phyloP scores from a whole-genome alignment of 2,888 invertebrate genomes.

The Thecocarcelia acutangulata region DNA sequence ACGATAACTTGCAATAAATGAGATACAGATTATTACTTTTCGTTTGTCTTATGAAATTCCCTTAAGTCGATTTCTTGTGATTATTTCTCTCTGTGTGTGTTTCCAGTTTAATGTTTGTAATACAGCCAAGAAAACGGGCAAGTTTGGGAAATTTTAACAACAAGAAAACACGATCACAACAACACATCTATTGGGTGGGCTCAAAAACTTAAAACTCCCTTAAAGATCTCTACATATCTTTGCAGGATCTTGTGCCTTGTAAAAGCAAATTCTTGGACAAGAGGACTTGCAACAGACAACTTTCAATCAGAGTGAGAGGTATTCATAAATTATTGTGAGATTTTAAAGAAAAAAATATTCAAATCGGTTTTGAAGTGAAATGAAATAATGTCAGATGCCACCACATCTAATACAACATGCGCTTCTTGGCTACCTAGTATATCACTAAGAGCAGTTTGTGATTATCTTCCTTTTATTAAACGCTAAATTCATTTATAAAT shows the following conservation, averaged over 20 bases:
- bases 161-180: constrained; percentile 41
- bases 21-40: constrained; percentile 67
- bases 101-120: constrained; percentile 15
- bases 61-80: constrained; percentile 62
- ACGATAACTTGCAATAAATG: constrained; percentile 39
- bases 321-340: too few relatives aligned
- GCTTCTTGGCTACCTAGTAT: too few relatives aligned
- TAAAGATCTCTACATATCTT: not conserved
- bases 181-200: constrained; percentile 46
- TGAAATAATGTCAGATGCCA: too few relatives aligned
- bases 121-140: constrained; percentile 48
- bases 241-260: not conserved
- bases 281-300: not conserved
- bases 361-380: too few relatives aligned
- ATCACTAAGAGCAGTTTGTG: too few relatives aligned
- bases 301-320: too few relatives aligned
- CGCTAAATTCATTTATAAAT: too few relatives aligned
- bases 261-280: not conserved
- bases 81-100: constrained; percentile 50
- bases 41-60: constrained; percentile 67
- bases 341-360: too few relatives aligned
- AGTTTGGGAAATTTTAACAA: constrained; percentile 50
- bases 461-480: too few relatives aligned
- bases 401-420: too few relatives aligned
- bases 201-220: constrained; percentile 9